These are phyloP conservation scores for Dexiosoma caninum DNA, from an alignment of 2,888 invertebrate species.

Conservation along the genomic window DNA sequence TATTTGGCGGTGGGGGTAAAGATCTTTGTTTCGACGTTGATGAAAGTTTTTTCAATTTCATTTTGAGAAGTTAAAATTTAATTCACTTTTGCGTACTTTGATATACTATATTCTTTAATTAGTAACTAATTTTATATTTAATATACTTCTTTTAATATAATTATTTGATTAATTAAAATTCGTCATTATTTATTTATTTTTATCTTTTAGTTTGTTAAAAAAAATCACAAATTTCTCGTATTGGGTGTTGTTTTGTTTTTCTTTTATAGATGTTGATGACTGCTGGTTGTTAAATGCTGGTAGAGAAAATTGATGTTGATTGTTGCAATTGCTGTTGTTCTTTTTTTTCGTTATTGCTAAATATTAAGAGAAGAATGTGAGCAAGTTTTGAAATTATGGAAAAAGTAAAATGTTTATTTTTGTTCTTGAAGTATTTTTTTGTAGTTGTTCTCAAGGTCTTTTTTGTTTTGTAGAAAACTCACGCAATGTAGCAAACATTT, in stretches of 20 bases:
- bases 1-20: slow-evolving; percentile 14
- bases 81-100: slow-evolving; percentile 6
- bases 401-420: background rate
- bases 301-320: slow-evolving; percentile 27
- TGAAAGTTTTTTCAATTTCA: slow-evolving; percentile 46
- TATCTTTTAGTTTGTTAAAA: background rate
- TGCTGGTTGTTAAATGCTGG: slow-evolving; percentile 21
- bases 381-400: background rate
- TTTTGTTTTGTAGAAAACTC: slow-evolving; percentile 7
- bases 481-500: slow-evolving; percentile 12
- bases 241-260: slow-evolving; percentile 6
- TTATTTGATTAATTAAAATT: slow-evolving; percentile 44
- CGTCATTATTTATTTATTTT: slow-evolving; percentile 50
- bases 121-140: too few species aligned
- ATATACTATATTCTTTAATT: background rate
- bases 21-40: slow-evolving; percentile 12
- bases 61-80: slow-evolving; percentile 10
- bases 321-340: slow-evolving; percentile 6
- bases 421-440: slow-evolving; percentile 3
- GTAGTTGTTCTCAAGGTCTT: slow-evolving; percentile 45
- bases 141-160: too few species aligned
- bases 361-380: slow-evolving; percentile 21
- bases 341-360: slow-evolving; percentile 16
- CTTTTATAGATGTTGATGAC: slow-evolving; percentile 1
- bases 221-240: background rate